These are phyloP conservation scores for Seira ritae DNA, from an alignment of 2,888 invertebrate species.

Conservation along the genomic window DNA sequence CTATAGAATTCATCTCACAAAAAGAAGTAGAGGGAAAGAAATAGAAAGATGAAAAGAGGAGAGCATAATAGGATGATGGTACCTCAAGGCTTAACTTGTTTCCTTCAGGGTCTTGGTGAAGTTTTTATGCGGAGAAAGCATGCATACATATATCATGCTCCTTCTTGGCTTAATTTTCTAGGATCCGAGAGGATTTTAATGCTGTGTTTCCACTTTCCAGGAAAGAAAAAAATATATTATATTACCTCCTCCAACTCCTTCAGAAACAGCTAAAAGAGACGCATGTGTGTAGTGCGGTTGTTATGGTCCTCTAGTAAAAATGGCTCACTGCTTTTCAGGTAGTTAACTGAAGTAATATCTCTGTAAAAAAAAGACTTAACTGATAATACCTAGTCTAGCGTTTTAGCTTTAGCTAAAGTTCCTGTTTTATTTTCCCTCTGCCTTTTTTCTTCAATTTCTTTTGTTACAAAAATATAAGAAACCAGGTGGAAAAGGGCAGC, in stretches of 20 bases:
- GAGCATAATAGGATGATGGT: background rate
- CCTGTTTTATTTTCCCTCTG: background rate
- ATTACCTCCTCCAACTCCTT: background rate
- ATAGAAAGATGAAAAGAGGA: no score
- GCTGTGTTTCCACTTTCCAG: background rate
- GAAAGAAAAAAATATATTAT: conserved; percentile 5
- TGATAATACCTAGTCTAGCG: conserved; percentile 43
- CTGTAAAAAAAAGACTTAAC: conserved; percentile 36
- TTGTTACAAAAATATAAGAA: background rate
- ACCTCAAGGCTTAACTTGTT: conserved; percentile 32
- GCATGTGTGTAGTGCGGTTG: background rate
- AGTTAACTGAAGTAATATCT: conserved; percentile 48
- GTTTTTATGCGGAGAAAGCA: background rate
- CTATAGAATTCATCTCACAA: conserved; percentile 14
- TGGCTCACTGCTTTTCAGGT: conserved; percentile 23
- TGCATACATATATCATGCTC: conserved; percentile 7
- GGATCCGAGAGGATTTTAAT: conserved; percentile 4
- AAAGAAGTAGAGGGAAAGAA: no score
- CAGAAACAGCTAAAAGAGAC: background rate
- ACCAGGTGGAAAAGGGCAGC: background rate
- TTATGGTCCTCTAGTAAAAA: conserved; percentile 3
- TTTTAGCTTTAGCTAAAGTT: conserved; percentile 13
- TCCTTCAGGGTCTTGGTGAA: background rate
- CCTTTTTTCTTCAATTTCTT: background rate
- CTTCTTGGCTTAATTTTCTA: background rate